Percentiles rank a stretch among this genome's conserved stretches.
Conservation (phyloP, 2,113 vertebrate genomes). For the Zeus faber region DNA sequence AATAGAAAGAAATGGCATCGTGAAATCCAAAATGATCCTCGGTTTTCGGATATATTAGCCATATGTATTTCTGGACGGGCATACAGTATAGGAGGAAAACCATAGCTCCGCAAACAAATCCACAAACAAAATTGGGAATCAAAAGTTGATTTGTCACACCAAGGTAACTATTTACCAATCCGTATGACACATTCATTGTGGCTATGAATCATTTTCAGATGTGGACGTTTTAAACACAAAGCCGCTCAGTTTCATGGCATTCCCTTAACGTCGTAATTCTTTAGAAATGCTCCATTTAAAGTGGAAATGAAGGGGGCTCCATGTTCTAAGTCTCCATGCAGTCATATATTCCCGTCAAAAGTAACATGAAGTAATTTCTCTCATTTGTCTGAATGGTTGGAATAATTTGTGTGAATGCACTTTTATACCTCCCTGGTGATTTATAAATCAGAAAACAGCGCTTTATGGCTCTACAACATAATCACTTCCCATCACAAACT, state of each 20-base stretch:
- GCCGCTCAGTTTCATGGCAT: conserved; percentile 47
- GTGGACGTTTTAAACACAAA: conserved; percentile 51
- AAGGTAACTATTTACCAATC: conserved; percentile 46
- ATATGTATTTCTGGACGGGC: neutral
- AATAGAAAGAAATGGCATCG: neutral
- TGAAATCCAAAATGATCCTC: neutral
- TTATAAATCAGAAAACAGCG: conserved; percentile 60
- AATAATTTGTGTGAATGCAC: conserved; percentile 67
- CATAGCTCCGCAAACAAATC: conserved; percentile 41
- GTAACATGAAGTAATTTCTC: conserved; percentile 61
- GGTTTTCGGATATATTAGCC: neutral
- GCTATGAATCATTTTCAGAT: conserved; percentile 59
- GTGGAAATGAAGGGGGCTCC: conserved; percentile 40
- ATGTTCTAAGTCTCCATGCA: conserved; percentile 41
- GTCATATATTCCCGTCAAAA: conserved; percentile 58
- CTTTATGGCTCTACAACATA: conserved; percentile 49
- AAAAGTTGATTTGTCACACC: conserved; percentile 45
- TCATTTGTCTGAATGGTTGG: conserved; percentile 66
- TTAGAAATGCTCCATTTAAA: conserved; percentile 56
- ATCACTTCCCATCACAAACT: conserved; percentile 46
- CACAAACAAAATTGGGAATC: conserved; percentile 36
- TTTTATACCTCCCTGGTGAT: conserved; percentile 63
- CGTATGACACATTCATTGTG: conserved; percentile 38
- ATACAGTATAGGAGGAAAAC: neutral
- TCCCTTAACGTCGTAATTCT: conserved; percentile 56